Conservation (phyloP, 2,888 invertebrate species). For the Chalcosyrphus nemorum region DNA sequence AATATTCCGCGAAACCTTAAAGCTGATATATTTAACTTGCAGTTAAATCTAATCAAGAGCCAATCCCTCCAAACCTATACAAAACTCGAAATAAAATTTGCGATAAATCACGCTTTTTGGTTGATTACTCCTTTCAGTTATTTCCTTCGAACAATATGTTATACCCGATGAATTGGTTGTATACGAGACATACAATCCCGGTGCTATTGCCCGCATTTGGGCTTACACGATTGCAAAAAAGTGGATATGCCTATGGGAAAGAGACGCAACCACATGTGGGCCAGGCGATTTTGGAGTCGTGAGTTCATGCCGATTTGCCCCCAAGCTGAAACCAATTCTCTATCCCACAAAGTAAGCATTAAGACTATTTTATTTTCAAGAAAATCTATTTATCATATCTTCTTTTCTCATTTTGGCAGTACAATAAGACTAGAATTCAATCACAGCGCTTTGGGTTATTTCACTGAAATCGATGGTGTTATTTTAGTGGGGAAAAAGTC, state of each 20-base stretch:
- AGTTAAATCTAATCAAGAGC: too few relatives aligned
- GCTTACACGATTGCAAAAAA: conserved; percentile 83
- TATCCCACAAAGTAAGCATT: conserved; percentile 84
- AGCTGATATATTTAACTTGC: too few relatives aligned
- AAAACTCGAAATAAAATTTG: too few relatives aligned
- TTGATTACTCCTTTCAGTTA: conserved; percentile 76
- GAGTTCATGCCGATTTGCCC: conserved; percentile 89
- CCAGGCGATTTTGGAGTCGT: conserved; percentile 81
- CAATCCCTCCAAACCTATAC: too few relatives aligned
- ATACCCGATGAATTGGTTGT: conserved; percentile 84
- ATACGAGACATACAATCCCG: conserved; percentile 94
- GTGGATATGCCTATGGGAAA: conserved; percentile 92
- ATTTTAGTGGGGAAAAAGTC: conserved; percentile 87
- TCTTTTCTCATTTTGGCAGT: conserved; percentile 82
- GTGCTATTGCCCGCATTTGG: conserved; percentile 91
- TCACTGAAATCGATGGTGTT: conserved; percentile 94
- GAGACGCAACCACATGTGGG: conserved; percentile 77
- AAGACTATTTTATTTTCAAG: background rate
- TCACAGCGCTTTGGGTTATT: conserved; percentile 90
- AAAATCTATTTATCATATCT: background rate
- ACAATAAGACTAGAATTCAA: conserved; percentile 93
- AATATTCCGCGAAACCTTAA: too few relatives aligned
- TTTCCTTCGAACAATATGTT: conserved; percentile 81
- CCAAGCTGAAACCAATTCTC: conserved; percentile 85
- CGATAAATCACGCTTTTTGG: too few relatives aligned